These are phyloP conservation scores for Volucella bombylans DNA, from an alignment of 2,888 invertebrate genomes.

Conservation along the genomic window DNA sequence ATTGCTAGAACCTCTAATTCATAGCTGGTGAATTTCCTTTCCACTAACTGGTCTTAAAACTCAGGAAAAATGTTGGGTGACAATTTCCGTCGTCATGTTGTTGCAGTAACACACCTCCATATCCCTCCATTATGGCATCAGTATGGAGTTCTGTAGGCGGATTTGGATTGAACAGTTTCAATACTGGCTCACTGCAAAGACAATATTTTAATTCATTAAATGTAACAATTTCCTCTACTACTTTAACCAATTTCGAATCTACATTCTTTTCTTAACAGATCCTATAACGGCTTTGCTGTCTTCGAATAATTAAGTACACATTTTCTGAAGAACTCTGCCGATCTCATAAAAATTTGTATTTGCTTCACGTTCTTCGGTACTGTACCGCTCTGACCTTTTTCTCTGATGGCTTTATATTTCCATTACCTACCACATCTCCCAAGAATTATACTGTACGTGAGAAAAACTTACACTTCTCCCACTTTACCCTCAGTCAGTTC, in stretches of 20 bases:
- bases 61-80: conserved; percentile 74
- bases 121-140: too few species aligned
- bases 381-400: too few species aligned
- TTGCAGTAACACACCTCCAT: too few species aligned
- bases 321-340: too few species aligned
- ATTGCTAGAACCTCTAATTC: too few species aligned
- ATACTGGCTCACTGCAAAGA: conserved; percentile 20
- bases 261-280: conserved; percentile 69
- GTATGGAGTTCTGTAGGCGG: conserved; percentile 57
- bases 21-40: too few species aligned
- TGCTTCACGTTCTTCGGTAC: conserved; percentile 55
- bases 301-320: conserved; percentile 65
- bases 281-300: conserved; percentile 52
- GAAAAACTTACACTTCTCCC: conserved; percentile 65
- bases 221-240: conserved; percentile 68
- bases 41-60: too few species aligned
- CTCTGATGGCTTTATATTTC: too few species aligned
- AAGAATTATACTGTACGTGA: conserved; percentile 58
- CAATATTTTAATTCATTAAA: conserved; percentile 52
- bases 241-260: conserved; percentile 72
- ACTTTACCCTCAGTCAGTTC: too few species aligned
- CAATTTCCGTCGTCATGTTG: too few species aligned
- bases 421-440: conserved; percentile 64
- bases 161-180: too few species aligned
- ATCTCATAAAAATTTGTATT: conserved; percentile 56